Evolutionary conservation across 2,113 vertebrate genomes (phyloP), one percentile per base, ranked within the genome.

Genomic region (Enhydra lutris): DNA sequence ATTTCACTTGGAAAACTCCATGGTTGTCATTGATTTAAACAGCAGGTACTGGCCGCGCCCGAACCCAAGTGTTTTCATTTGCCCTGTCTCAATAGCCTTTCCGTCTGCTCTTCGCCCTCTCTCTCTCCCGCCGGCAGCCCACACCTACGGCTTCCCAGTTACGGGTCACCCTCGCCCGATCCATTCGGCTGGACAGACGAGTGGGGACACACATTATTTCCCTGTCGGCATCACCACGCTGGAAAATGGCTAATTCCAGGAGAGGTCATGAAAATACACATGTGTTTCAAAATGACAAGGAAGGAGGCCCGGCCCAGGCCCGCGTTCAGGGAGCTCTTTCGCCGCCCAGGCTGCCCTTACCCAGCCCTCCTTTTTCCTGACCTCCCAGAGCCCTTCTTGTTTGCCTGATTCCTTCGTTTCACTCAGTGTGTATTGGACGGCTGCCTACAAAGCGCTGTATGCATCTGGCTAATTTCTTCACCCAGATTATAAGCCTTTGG

Each of bases 1-100:
- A 98, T 98, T 98, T 97, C 74, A 89, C 92, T 97, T 95, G 84
- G 86, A 97, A 98, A 98, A 97, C 96, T 97, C 96, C 23, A 93
- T 94, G 93, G 96, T 94, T 69, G 55, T 97, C 97, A 97, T 91
- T 97, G 95, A 89, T 95, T 91, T 96, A 89, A 97, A 96, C 97
- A 80, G 74, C 92, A 98, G 95, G 96, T 91, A 97, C 26, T 63
- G 97, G 95, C 67, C 91, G 96, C 97, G 88, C 94, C 47, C 1
- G 0, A 86, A 23, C 97, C 95, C 84, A 79, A 93, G 97, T 79
- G 97, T 78, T 97, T 92, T 97, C 97, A 98, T 87, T 91, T 34
- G 81, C 90, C 91, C 94, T 96, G 61, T 67, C 67, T 95, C 95
- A 97, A 97, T 90, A 94, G 93, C 97, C 94, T 89, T 73, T 74